Evolutionary conservation across 2,888 invertebrate species (phyloP), one percentile per base, ranked within the genome.

Genomic region (Lutraria lutraria): DNA sequence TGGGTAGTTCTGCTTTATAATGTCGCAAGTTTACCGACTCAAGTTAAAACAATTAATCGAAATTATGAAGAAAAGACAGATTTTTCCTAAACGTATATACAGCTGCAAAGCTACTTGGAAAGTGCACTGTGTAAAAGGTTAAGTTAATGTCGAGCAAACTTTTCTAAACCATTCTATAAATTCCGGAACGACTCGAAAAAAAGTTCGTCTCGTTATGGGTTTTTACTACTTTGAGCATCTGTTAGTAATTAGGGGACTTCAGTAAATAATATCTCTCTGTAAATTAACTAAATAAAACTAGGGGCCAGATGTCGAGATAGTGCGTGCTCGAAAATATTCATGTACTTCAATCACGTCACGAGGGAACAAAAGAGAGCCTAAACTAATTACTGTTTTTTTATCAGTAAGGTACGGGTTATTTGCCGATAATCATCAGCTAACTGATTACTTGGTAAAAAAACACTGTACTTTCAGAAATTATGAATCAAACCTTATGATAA

Each of bases 171-270:
- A 15, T 29, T 29, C n/a, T 31, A 72, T 72, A 31, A 72, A 72
- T 15, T 31, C 31, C 29, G 31, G 31, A 31, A 13, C 12, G 31
- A 72, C 63, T 56, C 1, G 56, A 63, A 63, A 63, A 21, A 10
- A 1, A 19, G 10, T n/a, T 19, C 13, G 13, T 6, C 29, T 12
- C 13, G 15, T 72, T 3, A n/a, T 2, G 13, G 72, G 72, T 13
- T 72, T 72, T 72, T 29, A 72, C 29, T 72, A n/a, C 72, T n/a
- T 15, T 15, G 1, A 72, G 31, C 72, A 72, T 72, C 72, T 72
- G 72, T 72, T 72, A 25, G 29, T 72, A 29, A 72, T 72, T 72
- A 72, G 16, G 72, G 72, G 72, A 72, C n/a, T 72, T 6, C 31
- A 15, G 29, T 31, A 31, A 72, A 72, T 72, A 31, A 72, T 31